Evolutionary conservation across 2,113 vertebrate genomes (phyloP).

Genomic region (Chelonoidis abingdonii): DNA sequence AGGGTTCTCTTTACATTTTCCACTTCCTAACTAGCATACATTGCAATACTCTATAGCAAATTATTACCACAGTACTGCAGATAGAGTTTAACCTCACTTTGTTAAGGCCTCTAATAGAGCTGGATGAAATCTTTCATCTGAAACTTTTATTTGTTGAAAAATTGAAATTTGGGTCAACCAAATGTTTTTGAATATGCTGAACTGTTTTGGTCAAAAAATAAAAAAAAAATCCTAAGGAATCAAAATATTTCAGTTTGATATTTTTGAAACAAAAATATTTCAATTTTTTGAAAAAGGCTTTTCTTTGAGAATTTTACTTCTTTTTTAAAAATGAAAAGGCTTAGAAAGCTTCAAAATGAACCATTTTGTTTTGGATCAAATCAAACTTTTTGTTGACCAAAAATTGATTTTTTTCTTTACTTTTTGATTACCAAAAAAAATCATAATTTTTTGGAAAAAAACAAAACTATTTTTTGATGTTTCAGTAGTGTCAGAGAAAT

Average conservation of each 20-base stretch:
- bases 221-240: not conserved
- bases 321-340: not conserved
- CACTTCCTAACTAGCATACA: not conserved
- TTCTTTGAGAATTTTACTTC: not conserved
- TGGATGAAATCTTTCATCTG: not conserved
- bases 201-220: not conserved
- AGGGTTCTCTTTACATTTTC: not conserved
- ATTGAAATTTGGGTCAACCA: not conserved
- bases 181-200: not conserved
- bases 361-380: not conserved
- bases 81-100: fast-evolving
- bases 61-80: not conserved
- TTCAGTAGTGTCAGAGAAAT: not conserved
- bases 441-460: not conserved
- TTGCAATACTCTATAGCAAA: not conserved
- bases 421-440: not conserved
- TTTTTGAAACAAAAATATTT: not conserved
- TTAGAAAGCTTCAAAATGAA: not conserved
- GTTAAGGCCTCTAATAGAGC: not conserved
- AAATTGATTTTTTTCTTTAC: not conserved
- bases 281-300: not conserved
- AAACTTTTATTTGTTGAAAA: not conserved
- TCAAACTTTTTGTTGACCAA: not conserved
- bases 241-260: not conserved
- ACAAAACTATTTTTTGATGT: not conserved